Conservation (phyloP, 2,888 invertebrate genomes). For the Paralinhomoeus sp. region DNA sequence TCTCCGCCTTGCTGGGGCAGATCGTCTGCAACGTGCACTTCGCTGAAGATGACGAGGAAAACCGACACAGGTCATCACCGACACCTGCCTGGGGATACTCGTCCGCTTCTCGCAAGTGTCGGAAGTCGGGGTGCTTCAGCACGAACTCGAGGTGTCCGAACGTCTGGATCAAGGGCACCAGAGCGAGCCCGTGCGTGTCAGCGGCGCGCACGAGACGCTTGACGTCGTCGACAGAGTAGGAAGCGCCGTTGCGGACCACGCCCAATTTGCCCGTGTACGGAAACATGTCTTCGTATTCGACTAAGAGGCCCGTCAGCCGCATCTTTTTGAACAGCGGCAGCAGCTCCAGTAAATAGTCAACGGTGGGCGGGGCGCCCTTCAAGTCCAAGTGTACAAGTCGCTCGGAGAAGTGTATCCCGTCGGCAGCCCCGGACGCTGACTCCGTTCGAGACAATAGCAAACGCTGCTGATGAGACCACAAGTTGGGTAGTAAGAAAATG, state of each 20-base stretch:
- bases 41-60: too few relatives aligned
- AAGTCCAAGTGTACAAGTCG: slow-evolving; percentile 7
- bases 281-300: slow-evolving; percentile 32
- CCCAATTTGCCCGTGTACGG: slow-evolving; percentile 26
- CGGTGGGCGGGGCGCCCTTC: slow-evolving; percentile 5
- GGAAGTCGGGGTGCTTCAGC: slow-evolving; percentile 28
- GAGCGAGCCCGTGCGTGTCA: slow-evolving; percentile 19
- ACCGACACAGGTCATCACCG: too few relatives aligned
- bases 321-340: slow-evolving; percentile 25
- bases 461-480: too few relatives aligned
- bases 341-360: slow-evolving; percentile 16
- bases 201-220: slow-evolving; percentile 21
- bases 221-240: slow-evolving; percentile 17
- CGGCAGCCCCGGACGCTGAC: too few relatives aligned
- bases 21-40: slow-evolving; percentile 24
- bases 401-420: background rate
- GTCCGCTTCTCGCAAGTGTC: slow-evolving; percentile 25
- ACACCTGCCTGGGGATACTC: too few relatives aligned
- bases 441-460: too few relatives aligned
- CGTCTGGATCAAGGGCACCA: slow-evolving; percentile 29
- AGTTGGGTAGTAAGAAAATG: too few relatives aligned
- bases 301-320: slow-evolving; percentile 28
- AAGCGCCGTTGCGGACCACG: slow-evolving; percentile 15
- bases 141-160: slow-evolving; percentile 31
- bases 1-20: slow-evolving; percentile 14